Conservation (phyloP, 1,140 invertebrate species). For the Hypsibius dujardini region DNA sequence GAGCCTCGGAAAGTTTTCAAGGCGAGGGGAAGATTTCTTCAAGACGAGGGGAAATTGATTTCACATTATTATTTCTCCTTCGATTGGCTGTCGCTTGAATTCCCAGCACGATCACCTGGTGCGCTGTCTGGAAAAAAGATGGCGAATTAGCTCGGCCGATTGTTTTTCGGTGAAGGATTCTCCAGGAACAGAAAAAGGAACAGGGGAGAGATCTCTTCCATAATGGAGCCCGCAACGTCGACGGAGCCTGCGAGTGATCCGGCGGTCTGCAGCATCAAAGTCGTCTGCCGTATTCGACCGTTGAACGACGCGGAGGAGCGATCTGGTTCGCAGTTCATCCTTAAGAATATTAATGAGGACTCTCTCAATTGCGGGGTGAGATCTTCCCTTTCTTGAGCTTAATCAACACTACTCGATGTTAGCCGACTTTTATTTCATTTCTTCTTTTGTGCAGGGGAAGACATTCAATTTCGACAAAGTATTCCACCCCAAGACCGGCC, state of each 20-base stretch:
- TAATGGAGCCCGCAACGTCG: too few species aligned
- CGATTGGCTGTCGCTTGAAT: too few species aligned
- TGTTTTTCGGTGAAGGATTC: too few species aligned
- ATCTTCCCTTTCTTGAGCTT: slow-evolving; percentile 26
- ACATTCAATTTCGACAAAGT: slow-evolving; percentile 97
- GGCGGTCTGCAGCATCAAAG: slow-evolving; percentile 89
- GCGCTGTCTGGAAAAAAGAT: too few species aligned
- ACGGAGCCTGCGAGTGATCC: slow-evolving; percentile 34
- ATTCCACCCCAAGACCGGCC: slow-evolving; percentile 88
- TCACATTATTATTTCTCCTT: too few species aligned
- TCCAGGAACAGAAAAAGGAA: too few species aligned
- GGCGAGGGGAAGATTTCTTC: too few species aligned
- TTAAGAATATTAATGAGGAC: slow-evolving; percentile 66
- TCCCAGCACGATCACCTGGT: too few species aligned
- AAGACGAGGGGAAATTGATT: too few species aligned
- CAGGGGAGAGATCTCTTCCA: too few species aligned
- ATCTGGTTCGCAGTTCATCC: slow-evolving; percentile 88
- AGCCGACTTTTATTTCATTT: slow-evolving; percentile 22
- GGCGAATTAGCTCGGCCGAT: too few species aligned
- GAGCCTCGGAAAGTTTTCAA: too few species aligned
- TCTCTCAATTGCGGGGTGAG: slow-evolving; percentile 89
- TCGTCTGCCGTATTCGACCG: slow-evolving; percentile 92
- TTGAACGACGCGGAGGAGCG: slow-evolving; percentile 94
- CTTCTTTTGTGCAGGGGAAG: slow-evolving; percentile 64
- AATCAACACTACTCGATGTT: slow-evolving; percentile 18